Evolutionary conservation across 64 coral and sea anemone species (phyloP).

Genomic region (Orbicella faveolata): DNA sequence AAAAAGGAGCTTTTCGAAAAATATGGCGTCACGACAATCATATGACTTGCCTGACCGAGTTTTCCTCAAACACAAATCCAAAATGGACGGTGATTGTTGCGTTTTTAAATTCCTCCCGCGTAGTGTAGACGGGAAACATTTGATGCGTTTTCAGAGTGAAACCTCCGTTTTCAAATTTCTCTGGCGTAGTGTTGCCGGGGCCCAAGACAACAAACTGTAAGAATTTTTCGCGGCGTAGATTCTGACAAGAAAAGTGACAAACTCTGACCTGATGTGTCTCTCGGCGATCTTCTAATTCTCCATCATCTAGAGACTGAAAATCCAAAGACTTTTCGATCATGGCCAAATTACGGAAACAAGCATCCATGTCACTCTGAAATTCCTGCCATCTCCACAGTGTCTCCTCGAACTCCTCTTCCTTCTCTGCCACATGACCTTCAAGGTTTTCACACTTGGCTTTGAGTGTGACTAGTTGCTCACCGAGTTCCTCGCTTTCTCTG

Average conservation of each 20-base stretch:
- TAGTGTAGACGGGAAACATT: too few relatives aligned
- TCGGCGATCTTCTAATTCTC: slow-evolving; percentile 49
- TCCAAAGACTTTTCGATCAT: slow-evolving; percentile 82
- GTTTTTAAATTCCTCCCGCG: too few relatives aligned
- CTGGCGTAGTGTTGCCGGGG: too few relatives aligned
- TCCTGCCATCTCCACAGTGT: slow-evolving; percentile 92
- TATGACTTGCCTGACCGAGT: too few relatives aligned
- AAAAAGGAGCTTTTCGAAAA: too few relatives aligned
- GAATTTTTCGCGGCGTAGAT: too few relatives aligned
- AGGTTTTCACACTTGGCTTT: slow-evolving; percentile 49
- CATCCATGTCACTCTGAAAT: slow-evolving; percentile 66
- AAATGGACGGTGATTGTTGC: too few relatives aligned
- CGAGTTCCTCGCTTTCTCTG: slow-evolving; percentile 58
- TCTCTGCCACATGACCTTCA: slow-evolving; percentile 81
- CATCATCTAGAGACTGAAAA: slow-evolving; percentile 59
- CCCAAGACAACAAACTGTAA: too few relatives aligned
- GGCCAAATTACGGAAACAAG: slow-evolving; percentile 75
- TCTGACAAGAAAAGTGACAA: background rate
- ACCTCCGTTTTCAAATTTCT: too few relatives aligned
- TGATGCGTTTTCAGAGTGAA: too few relatives aligned
- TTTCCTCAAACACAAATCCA: too few relatives aligned
- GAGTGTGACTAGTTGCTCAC: slow-evolving; percentile 51
- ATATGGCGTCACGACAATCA: too few relatives aligned
- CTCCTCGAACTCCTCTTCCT: slow-evolving; percentile 89
- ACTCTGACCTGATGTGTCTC: slow-evolving; percentile 52